phyloP scores from a whole-genome alignment of 2,797 vertebrate genomes.

The Arrhamphus sclerolepis region DNA sequence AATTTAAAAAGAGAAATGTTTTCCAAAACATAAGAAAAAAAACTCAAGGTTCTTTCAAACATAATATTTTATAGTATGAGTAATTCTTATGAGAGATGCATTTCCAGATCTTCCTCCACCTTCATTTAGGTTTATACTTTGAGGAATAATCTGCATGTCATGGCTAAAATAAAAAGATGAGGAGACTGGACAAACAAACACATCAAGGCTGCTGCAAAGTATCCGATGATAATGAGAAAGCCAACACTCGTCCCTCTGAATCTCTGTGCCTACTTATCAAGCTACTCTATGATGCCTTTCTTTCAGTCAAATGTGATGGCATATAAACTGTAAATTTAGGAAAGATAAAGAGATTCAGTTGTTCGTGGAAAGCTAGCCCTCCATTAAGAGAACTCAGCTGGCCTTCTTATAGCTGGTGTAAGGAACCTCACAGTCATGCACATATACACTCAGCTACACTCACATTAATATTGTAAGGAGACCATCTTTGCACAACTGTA shows the following conservation, averaged over 20 bases:
- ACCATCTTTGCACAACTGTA: slow-evolving; percentile 19
- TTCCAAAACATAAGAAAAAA: too few species aligned
- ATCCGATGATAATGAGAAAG: too few species aligned
- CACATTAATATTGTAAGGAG: slow-evolving; percentile 14
- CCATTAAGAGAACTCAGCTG: slow-evolving; percentile 12
- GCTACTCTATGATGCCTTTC: slow-evolving; percentile 27
- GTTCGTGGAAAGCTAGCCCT: slow-evolving; percentile 40
- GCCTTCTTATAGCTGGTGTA: slow-evolving; percentile 23
- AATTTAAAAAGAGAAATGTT: too few species aligned
- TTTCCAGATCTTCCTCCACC: too few species aligned
- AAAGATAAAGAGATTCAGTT: slow-evolving; percentile 31
- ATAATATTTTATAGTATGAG: too few species aligned
- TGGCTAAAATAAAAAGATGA: too few species aligned
- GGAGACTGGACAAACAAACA: too few species aligned
- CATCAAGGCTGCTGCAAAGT: too few species aligned
- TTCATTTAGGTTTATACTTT: too few species aligned
- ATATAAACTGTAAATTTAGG: slow-evolving; percentile 50
- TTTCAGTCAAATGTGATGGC: slow-evolving; percentile 16
- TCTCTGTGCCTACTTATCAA: slow-evolving; percentile 35
- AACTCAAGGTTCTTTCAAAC: too few species aligned
- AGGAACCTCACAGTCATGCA: neutral
- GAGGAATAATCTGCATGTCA: too few species aligned
- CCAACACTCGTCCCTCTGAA: slow-evolving; percentile 16
- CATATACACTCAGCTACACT: neutral
- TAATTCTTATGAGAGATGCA: too few species aligned